These are phyloP conservation scores for Stenodema calcarata DNA, from an alignment of 2,888 invertebrate genomes.

Conservation along the genomic window DNA sequence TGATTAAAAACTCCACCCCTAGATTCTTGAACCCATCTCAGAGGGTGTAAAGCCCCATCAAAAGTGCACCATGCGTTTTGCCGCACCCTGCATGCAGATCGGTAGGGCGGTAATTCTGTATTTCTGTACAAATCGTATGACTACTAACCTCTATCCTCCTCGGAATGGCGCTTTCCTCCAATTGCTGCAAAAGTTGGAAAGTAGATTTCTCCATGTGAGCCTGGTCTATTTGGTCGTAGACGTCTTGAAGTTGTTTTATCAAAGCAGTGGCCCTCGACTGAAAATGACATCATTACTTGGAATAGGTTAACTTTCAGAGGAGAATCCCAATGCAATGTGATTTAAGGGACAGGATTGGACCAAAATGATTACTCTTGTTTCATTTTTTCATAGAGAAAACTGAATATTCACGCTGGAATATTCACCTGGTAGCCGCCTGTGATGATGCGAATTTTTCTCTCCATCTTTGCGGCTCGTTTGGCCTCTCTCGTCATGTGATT, in stretches of 20 bases:
- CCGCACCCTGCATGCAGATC: too few relatives aligned
- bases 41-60: too few relatives aligned
- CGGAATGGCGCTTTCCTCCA: conserved; percentile 89
- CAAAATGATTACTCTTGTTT: too few relatives aligned
- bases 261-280: conserved; percentile 79
- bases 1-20: too few relatives aligned
- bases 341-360: too few relatives aligned
- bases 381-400: too few relatives aligned
- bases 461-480: conserved; percentile 95
- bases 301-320: too few relatives aligned
- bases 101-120: too few relatives aligned
- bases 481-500: conserved; percentile 97
- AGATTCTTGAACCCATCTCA: too few relatives aligned
- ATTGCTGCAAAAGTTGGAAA: conserved; percentile 86
- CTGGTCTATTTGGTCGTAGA: conserved; percentile 90
- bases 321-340: too few relatives aligned
- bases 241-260: conserved; percentile 84
- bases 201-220: conserved; percentile 87
- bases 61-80: too few relatives aligned
- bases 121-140: background rate
- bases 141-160: conserved; percentile 79
- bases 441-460: conserved; percentile 95
- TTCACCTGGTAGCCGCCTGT: conserved; percentile 86
- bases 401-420: too few relatives aligned
- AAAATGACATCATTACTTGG: conserved; percentile 48